phyloP scores from a whole-genome alignment of 2,113 vertebrate species.

The Osmerus eperlanus region DNA sequence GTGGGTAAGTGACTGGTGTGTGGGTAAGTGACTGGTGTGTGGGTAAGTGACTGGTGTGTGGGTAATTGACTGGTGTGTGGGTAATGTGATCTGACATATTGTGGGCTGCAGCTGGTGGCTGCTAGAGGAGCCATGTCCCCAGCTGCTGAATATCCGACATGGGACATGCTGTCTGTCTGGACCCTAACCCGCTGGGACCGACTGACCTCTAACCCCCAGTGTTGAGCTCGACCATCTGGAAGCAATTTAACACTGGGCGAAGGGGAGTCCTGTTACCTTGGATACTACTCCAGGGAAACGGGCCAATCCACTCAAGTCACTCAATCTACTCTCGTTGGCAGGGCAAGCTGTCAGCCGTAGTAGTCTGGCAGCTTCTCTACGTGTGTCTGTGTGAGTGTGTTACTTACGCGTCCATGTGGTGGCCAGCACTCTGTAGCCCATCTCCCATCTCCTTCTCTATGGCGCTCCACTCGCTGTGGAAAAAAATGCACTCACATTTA shows the following conservation, averaged over 20 bases:
- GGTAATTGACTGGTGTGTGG: too few relatives aligned
- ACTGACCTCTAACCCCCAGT: background rate
- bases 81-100: too few relatives aligned
- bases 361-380: too few relatives aligned
- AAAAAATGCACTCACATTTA: conserved; percentile 8
- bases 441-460: conserved; percentile 97
- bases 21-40: too few relatives aligned
- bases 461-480: conserved; percentile 88
- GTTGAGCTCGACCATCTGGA: conserved; percentile 2
- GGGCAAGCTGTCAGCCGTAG: too few relatives aligned
- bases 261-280: background rate
- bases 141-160: too few relatives aligned
- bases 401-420: conserved; percentile 95
- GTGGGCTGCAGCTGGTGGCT: background rate
- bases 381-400: background rate
- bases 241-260: background rate
- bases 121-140: background rate
- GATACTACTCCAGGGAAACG: background rate
- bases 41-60: too few relatives aligned
- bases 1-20: too few relatives aligned
- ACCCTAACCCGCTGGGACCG: too few relatives aligned
- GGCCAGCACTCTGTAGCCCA: conserved; percentile 93
- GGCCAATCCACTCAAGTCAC: background rate
- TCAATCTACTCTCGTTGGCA: background rate
- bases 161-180: too few relatives aligned